A percentile compares a stretch with the other conserved stretches of the same genome.
phyloP scores from a whole-genome alignment of 2,113 vertebrate genomes.

The Oreochromis tanganicae region DNA sequence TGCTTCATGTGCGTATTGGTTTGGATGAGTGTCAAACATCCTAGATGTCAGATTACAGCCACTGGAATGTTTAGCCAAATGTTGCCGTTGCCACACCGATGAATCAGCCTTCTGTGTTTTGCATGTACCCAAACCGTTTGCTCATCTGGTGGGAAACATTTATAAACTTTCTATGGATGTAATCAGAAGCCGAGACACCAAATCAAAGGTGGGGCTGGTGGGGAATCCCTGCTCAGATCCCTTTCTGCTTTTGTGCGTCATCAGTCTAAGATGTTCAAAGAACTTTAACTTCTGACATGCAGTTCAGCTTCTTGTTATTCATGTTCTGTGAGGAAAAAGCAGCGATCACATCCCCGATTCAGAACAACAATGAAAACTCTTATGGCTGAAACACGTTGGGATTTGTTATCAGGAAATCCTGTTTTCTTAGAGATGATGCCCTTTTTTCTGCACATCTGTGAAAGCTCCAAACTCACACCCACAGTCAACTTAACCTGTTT shows the following conservation, averaged over 20 bases:
- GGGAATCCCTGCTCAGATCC: neutral
- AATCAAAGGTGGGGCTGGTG: neutral
- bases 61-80: neutral
- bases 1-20: neutral
- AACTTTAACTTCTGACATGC: neutral
- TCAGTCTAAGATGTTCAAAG: neutral
- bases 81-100: neutral
- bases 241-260: neutral
- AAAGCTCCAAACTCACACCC: neutral
- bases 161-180: neutral
- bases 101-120: neutral
- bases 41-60: neutral
- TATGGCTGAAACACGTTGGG: neutral
- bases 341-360: neutral
- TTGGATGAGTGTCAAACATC: neutral
- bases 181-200: neutral
- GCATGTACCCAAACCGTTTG: rapidly evolving
- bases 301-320: neutral
- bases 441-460: neutral
- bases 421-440: neutral
- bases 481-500: neutral
- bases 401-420: neutral
- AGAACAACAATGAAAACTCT: neutral
- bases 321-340: neutral
- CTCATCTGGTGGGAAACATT: neutral